Percentiles rank a stretch among this genome's conserved stretches.
phyloP scores from a whole-genome alignment of 2,797 vertebrate genomes.

The Sylvilagus floridanus region DNA sequence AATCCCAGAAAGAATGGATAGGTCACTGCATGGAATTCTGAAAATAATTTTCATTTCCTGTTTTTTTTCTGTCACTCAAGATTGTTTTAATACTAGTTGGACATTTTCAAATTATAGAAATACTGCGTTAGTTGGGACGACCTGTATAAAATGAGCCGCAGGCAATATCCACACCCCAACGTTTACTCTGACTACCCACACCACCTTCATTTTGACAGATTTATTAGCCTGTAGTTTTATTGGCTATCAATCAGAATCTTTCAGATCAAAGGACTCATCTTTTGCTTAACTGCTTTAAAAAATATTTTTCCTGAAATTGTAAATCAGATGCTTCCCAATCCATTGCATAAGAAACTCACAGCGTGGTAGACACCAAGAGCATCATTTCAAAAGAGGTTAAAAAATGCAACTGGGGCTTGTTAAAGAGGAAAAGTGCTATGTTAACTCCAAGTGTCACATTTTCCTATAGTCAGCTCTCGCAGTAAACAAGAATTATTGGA shows the following conservation, averaged over 20 bases:
- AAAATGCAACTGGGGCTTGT: slow-evolving; percentile 64
- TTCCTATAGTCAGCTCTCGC: slow-evolving; percentile 57
- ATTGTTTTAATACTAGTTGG: background rate
- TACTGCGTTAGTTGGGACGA: background rate
- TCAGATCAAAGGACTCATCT: slow-evolving; percentile 38
- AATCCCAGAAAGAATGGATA: background rate
- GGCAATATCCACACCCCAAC: background rate
- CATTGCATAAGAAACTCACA: slow-evolving; percentile 53
- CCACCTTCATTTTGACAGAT: slow-evolving; percentile 40
- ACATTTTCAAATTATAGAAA: slow-evolving; percentile 37
- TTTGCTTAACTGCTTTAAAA: slow-evolving; percentile 64
- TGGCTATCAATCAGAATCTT: slow-evolving; percentile 55
- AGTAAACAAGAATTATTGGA: slow-evolving; percentile 73
- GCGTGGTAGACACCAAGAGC: slow-evolving; percentile 56
- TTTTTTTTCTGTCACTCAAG: background rate
- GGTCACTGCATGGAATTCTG: background rate
- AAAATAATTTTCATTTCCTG: background rate
- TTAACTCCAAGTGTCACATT: slow-evolving; percentile 43
- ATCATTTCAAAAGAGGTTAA: slow-evolving; percentile 56
- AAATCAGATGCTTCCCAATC: background rate
- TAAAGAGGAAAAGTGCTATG: slow-evolving; percentile 29
- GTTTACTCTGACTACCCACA: background rate
- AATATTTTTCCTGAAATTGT: background rate
- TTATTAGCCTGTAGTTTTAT: slow-evolving; percentile 40
- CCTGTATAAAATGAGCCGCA: background rate